Conservation (phyloP, 2,113 vertebrate genomes). For the Prionailurus bengalensis region DNA sequence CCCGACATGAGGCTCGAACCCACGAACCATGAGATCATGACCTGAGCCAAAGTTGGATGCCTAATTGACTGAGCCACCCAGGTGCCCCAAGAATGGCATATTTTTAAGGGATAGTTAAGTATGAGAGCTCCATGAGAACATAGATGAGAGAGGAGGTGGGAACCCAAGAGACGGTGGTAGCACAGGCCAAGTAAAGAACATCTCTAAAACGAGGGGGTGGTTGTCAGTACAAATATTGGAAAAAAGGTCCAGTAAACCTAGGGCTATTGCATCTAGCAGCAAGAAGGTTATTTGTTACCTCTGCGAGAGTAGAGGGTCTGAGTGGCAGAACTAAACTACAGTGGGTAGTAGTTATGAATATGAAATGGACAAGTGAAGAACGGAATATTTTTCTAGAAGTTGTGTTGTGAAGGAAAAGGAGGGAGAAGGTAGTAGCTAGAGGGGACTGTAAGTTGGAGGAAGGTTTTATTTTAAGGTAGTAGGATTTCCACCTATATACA, state of each 20-base stretch:
- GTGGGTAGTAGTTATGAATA: not conserved
- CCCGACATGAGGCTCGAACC: too few species aligned
- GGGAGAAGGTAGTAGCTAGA: not conserved
- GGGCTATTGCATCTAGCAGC: not conserved
- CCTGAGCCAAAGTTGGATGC: too few species aligned
- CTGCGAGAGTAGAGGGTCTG: not conserved
- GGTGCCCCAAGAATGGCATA: not conserved
- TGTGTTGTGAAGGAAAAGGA: not conserved
- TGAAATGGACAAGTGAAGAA: not conserved
- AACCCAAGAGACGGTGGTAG: not conserved
- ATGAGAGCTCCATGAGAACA: not conserved
- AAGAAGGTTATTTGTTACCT: not conserved
- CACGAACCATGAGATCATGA: too few species aligned
- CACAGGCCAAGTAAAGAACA: not conserved
- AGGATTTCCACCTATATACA: not conserved
- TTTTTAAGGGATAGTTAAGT: not conserved
- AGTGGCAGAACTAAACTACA: not conserved
- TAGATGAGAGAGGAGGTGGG: not conserved
- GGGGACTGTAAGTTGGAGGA: not conserved
- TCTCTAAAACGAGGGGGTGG: not conserved
- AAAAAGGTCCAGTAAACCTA: not conserved
- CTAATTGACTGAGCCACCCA: too few species aligned
- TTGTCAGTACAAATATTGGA: not conserved
- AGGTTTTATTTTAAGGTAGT: conserved; percentile 18
- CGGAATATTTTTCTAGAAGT: not conserved